These are phyloP conservation scores for Apis florea DNA, from an alignment of 1,140 invertebrate species.

Conservation along the genomic window DNA sequence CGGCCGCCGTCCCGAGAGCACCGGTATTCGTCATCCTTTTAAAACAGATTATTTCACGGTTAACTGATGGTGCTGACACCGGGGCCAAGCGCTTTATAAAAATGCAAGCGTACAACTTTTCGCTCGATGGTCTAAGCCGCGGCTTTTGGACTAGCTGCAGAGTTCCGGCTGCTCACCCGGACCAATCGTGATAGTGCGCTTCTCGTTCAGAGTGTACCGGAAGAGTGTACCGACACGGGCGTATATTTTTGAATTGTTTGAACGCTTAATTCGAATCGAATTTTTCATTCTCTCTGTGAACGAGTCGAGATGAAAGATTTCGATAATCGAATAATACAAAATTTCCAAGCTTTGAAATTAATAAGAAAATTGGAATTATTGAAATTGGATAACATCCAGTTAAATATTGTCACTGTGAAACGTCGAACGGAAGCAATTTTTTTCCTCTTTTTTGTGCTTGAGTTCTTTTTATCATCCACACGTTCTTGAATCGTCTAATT, in stretches of 20 bases:
- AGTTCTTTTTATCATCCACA: too few species aligned
- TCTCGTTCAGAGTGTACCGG: background rate
- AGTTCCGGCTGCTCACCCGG: background rate
- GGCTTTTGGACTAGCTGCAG: background rate
- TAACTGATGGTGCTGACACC: conserved; percentile 31
- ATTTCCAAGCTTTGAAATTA: too few species aligned
- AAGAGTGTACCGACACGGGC: background rate
- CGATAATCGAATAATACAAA: too few species aligned
- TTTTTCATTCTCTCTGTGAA: background rate
- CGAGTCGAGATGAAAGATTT: too few species aligned
- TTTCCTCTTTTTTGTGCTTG: too few species aligned
- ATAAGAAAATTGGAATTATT: too few species aligned
- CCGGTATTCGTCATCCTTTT: conserved; percentile 40
- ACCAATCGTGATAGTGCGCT: background rate
- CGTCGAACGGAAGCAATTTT: too few species aligned
- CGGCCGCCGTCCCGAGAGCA: background rate
- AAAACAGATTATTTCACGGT: conserved; percentile 42
- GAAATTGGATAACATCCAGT: too few species aligned
- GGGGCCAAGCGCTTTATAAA: conserved; percentile 38
- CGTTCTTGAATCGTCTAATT: too few species aligned
- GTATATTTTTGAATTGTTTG: background rate
- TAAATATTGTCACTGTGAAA: too few species aligned
- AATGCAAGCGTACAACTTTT: conserved; percentile 49
- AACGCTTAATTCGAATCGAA: background rate
- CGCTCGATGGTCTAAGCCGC: conserved; percentile 27